phyloP scores from a whole-genome alignment of 2,888 invertebrate genomes.

The Heliconius erato region DNA sequence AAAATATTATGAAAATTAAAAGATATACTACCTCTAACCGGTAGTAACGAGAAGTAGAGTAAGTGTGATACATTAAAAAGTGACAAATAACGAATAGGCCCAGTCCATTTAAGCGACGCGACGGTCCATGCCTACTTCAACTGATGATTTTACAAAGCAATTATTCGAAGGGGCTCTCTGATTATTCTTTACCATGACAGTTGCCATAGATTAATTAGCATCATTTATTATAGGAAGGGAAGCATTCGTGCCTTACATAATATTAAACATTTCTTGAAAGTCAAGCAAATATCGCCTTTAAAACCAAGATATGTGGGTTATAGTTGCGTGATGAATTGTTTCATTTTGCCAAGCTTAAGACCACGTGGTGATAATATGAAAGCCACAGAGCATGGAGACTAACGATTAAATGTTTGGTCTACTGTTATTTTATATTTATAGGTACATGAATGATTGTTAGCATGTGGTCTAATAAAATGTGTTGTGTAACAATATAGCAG shows the following conservation, averaged over 20 bases:
- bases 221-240: conserved; percentile 76
- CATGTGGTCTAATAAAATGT: conserved; percentile 56
- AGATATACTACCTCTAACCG: conserved; percentile 40
- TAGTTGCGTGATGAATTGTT: conserved; percentile 31
- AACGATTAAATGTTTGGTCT: conserved; percentile 30
- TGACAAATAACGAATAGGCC: conserved; percentile 50
- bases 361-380: conserved; percentile 29
- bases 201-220: conserved; percentile 81
- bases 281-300: conserved; percentile 50
- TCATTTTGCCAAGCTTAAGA: conserved; percentile 17
- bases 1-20: conserved; percentile 21
- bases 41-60: conserved; percentile 42
- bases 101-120: conserved; percentile 48
- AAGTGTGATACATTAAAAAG: conserved; percentile 42
- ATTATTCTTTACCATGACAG: conserved; percentile 82
- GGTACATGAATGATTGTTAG: conserved; percentile 35
- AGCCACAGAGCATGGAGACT: conserved; percentile 38
- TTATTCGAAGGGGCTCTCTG: conserved; percentile 68
- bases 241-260: conserved; percentile 63
- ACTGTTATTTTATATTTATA: conserved; percentile 34
- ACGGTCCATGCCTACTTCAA: conserved; percentile 53
- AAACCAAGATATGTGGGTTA: conserved; percentile 7
- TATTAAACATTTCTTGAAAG: conserved; percentile 42
- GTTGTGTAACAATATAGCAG: conserved; percentile 56
- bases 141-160: conserved; percentile 79